phyloP scores from a whole-genome alignment of 2,888 invertebrate species.

The Xestobium rufovillosum region DNA sequence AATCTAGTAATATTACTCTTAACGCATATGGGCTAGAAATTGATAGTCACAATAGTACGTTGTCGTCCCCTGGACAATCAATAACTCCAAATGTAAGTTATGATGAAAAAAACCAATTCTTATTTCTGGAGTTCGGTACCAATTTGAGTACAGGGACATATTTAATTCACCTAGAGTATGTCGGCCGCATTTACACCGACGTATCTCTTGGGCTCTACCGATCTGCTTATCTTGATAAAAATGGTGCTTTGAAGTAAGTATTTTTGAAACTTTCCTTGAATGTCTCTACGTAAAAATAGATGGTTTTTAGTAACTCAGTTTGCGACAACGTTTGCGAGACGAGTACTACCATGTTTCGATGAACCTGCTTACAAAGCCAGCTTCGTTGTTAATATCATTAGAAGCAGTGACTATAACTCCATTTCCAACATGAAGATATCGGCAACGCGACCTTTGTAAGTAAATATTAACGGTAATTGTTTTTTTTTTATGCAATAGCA shows the following conservation, averaged over 20 bases:
- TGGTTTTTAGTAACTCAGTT: constrained; percentile 49
- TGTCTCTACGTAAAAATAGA: no score
- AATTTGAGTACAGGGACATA: no score
- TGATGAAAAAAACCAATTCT: no score
- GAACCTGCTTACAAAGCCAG: constrained; percentile 59
- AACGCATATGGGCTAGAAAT: neutral
- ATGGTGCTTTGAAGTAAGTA: neutral
- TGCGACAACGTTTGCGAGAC: constrained; percentile 56
- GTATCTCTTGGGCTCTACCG: no score
- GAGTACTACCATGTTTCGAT: constrained; percentile 68
- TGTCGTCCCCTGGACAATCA: neutral
- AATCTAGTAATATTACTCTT: neutral
- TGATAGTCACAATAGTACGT: neutral
- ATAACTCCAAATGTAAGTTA: no score
- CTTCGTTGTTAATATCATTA: constrained; percentile 38
- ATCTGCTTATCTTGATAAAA: neutral
- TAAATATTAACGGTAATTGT: neutral
- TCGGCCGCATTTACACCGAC: no score
- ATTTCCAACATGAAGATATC: neutral
- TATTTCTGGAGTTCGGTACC: no score
- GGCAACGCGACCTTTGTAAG: neutral
- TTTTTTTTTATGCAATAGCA: no score
- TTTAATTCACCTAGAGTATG: no score
- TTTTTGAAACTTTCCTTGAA: no score
- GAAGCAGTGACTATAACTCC: neutral